These are phyloP conservation scores for Cryptotis parvus DNA, from an alignment of 2,113 vertebrate genomes.

Conservation along the genomic window DNA sequence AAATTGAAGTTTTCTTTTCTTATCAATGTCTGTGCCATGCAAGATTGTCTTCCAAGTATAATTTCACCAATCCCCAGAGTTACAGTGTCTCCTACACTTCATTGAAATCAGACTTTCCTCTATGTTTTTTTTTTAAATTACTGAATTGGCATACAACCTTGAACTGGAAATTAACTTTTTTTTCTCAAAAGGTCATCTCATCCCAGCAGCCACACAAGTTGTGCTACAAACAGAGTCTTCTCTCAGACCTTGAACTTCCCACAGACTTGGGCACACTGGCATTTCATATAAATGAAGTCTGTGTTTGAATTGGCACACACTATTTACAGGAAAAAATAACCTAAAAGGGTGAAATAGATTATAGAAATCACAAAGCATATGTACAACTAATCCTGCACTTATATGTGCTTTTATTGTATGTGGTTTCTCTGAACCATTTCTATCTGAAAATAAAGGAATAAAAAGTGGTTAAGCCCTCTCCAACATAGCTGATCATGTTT, in stretches of 20 bases:
- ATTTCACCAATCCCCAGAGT: not conserved
- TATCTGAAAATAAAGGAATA: slow-evolving; percentile 52
- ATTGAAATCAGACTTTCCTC: not conserved
- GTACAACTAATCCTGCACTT: not conserved
- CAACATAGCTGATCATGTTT: slow-evolving; percentile 68
- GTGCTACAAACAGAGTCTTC: not conserved
- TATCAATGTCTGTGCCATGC: not conserved
- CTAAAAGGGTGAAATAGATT: not conserved
- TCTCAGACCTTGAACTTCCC: slow-evolving; percentile 10
- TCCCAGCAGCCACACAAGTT: not conserved
- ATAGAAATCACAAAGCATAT: not conserved
- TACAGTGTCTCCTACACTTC: not conserved
- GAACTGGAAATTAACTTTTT: slow-evolving; percentile 38
- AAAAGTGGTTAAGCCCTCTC: slow-evolving; percentile 66
- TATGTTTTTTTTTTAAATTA: not conserved
- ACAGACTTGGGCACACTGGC: not conserved
- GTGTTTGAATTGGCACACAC: not conserved
- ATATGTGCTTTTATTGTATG: slow-evolving; percentile 70
- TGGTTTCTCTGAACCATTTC: slow-evolving; percentile 31
- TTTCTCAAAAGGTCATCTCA: not conserved
- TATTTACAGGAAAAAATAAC: slow-evolving; percentile 37
- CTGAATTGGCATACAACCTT: not conserved
- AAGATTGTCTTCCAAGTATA: not conserved
- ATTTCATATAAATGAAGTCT: not conserved
- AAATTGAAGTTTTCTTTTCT: not conserved